These are phyloP conservation scores for Fundulus diaphanus DNA, from an alignment of 2,797 vertebrate species.

Conservation along the genomic window DNA sequence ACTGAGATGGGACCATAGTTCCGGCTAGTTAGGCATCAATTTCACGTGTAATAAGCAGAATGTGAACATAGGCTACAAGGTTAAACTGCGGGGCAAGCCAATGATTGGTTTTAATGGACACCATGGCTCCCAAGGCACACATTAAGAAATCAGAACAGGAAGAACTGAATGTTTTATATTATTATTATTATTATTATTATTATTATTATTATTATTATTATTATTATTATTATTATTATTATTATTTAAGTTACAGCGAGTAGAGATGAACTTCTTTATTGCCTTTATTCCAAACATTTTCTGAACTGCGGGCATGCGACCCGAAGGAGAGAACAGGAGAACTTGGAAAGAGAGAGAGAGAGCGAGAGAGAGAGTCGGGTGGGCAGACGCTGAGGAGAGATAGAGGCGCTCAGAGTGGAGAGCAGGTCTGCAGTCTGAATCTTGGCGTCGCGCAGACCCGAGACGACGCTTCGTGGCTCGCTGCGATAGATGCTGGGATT, in stretches of 20 bases:
- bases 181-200: conserved; percentile 5
- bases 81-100: conserved; percentile 48
- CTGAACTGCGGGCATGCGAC: background rate
- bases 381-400: conserved; percentile 39
- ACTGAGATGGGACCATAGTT: conserved; percentile 42
- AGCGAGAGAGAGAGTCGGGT: conserved; percentile 26
- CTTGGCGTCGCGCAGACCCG: conserved; percentile 74
- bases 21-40: conserved; percentile 71
- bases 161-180: conserved; percentile 10
- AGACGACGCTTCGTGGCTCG: conserved; percentile 71
- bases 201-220: conserved; percentile 2
- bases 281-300: background rate
- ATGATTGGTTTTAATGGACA: conserved; percentile 57
- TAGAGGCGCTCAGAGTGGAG: conserved; percentile 60
- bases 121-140: conserved; percentile 31
- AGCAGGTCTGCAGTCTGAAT: conserved; percentile 81
- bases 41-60: conserved; percentile 72
- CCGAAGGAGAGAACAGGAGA: background rate
- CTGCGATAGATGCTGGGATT: conserved; percentile 57
- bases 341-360: conserved; percentile 23
- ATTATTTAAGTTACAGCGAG: background rate
- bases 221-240: conserved; percentile 7
- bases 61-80: conserved; percentile 62
- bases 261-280: no score
- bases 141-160: conserved; percentile 26